phyloP scores from a whole-genome alignment of 1,140 invertebrate species.

The Drosophila kepulauana region DNA sequence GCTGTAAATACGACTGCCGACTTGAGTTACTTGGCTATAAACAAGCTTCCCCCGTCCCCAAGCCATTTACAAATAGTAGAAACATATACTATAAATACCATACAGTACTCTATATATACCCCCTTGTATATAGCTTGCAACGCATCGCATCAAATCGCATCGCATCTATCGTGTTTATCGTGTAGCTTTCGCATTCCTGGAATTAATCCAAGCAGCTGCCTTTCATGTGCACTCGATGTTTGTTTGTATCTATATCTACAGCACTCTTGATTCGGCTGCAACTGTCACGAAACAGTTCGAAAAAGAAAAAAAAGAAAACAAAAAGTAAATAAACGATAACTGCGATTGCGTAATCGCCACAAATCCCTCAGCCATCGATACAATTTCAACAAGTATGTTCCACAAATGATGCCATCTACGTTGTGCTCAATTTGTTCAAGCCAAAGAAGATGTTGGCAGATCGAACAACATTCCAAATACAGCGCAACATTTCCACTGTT shows the following conservation, averaged over 20 bases:
- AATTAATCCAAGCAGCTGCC: constrained; percentile 39
- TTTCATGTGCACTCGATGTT: not conserved
- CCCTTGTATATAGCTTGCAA: too few species aligned
- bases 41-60: not conserved
- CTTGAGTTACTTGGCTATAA: constrained; percentile 22
- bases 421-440: not conserved
- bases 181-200: constrained; percentile 31
- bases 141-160: too few species aligned
- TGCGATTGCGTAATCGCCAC: not conserved
- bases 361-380: not conserved
- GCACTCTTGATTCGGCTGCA: constrained; percentile 9
- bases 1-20: constrained; percentile 28
- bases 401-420: not conserved
- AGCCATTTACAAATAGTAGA: not conserved
- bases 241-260: not conserved
- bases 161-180: not conserved
- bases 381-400: not conserved
- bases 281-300: constrained; percentile 19
- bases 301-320: not conserved
- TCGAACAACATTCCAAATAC: too few species aligned
- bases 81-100: not conserved
- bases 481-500: too few species aligned
- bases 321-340: constrained; percentile 2
- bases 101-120: not conserved
- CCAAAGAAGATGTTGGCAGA: too few species aligned